phyloP scores from a whole-genome alignment of 2,113 vertebrate species.

The Silurus meridionalis region DNA sequence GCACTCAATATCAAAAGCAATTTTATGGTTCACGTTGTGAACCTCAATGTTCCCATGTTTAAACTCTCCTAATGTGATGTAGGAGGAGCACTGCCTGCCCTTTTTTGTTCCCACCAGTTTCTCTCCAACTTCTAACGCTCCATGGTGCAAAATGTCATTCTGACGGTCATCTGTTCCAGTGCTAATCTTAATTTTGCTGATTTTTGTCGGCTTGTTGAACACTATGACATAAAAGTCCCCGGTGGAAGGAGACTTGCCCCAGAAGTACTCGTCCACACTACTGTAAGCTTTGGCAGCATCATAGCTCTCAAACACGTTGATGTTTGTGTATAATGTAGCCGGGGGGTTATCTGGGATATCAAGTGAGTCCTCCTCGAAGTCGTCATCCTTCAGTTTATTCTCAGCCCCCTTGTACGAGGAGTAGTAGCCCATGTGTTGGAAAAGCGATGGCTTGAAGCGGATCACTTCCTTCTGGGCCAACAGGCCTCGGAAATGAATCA shows the following conservation, averaged over 20 bases:
- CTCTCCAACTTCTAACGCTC: slow-evolving; percentile 91
- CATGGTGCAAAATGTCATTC: slow-evolving; percentile 92
- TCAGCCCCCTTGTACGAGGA: slow-evolving; percentile 95
- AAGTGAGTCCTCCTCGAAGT: slow-evolving; percentile 94
- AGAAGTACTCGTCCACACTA: slow-evolving; percentile 94
- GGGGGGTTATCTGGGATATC: slow-evolving; percentile 97
- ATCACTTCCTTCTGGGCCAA: slow-evolving; percentile 93
- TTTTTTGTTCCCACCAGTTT: slow-evolving; percentile 81
- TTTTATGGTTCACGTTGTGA: slow-evolving; percentile 88
- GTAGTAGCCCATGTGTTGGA: slow-evolving; percentile 99
- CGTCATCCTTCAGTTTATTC: slow-evolving; percentile 97
- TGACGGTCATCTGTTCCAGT: slow-evolving; percentile 94
- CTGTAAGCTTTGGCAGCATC: slow-evolving; percentile 93
- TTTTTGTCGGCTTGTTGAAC: slow-evolving; percentile 87
- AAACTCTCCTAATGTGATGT: slow-evolving; percentile 90
- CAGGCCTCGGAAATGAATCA: slow-evolving; percentile 91
- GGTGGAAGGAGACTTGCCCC: slow-evolving; percentile 89
- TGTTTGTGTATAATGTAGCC: slow-evolving; percentile 88
- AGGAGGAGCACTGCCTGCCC: slow-evolving; percentile 84
- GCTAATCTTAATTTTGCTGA: slow-evolving; percentile 89
- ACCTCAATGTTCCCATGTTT: slow-evolving; percentile 93
- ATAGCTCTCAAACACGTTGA: slow-evolving; percentile 96
- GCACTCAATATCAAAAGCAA: slow-evolving; percentile 90
- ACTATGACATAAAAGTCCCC: slow-evolving; percentile 90
- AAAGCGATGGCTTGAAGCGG: slow-evolving; percentile 97